Evolutionary conservation across 1,140 invertebrate genomes (phyloP).

Genomic region (Macrotrachela quadricornifera): DNA sequence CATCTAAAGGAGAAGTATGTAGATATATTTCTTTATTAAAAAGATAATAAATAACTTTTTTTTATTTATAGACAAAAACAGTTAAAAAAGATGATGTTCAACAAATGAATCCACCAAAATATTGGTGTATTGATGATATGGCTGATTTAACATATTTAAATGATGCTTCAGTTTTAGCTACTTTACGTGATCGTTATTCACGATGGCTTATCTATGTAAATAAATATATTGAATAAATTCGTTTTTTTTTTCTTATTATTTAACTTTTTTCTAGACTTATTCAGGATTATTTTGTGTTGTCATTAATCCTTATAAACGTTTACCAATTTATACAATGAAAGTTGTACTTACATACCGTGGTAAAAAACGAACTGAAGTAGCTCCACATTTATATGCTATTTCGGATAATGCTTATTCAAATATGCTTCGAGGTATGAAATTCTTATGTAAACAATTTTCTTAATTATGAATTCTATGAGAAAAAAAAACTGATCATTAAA

Average conservation of each 20-base stretch:
- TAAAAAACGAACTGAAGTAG: conserved; percentile 95
- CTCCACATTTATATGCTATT: conserved; percentile 98
- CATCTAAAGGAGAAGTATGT: conserved; percentile 19
- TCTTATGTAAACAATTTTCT: too few relatives aligned
- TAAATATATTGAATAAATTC: conserved; percentile 3
- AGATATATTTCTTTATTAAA: too few relatives aligned
- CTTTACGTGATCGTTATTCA: conserved; percentile 91
- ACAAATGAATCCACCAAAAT: conserved; percentile 99
- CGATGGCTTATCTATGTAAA: conserved; percentile 94
- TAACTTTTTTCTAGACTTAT: conserved; percentile 56
- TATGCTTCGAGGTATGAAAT: conserved; percentile 49
- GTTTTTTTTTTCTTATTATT: neutral
- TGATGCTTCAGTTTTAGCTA: conserved; percentile 95
- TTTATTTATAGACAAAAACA: conserved; percentile 31
- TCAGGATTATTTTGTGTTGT: conserved; percentile 99
- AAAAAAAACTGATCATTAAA: too few relatives aligned
- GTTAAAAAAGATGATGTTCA: conserved; percentile 89
- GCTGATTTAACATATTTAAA: conserved; percentile 99
- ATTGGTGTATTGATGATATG: conserved; percentile 98
- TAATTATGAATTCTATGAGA: neutral
- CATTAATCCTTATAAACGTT: conserved; percentile 99
- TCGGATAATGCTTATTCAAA: conserved; percentile 98
- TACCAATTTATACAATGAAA: conserved; percentile 88
- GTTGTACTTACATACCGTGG: conserved; percentile 92
- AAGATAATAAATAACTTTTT: too few relatives aligned